These are phyloP conservation scores for Hipposideros armiger DNA, from an alignment of 2,113 vertebrate genomes.

Conservation along the genomic window DNA sequence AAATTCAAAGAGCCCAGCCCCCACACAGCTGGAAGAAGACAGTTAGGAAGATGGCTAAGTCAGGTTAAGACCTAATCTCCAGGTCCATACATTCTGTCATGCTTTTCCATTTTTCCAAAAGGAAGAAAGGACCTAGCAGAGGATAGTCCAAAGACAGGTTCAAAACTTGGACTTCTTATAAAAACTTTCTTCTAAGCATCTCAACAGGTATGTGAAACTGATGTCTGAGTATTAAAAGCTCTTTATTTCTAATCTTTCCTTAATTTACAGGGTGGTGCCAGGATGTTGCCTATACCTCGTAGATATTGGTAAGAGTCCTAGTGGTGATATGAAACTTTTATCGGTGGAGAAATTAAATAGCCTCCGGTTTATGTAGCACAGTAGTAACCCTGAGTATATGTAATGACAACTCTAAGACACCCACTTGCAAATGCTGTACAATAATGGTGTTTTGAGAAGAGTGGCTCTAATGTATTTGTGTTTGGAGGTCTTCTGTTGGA, in stretches of 20 bases:
- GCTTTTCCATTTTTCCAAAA: neutral
- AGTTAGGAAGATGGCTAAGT: neutral
- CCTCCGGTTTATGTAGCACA: neutral
- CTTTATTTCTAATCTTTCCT: slow-evolving; percentile 29
- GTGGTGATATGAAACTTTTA: neutral
- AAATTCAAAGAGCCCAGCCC: neutral
- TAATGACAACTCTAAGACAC: neutral
- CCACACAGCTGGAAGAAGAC: neutral
- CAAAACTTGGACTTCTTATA: neutral
- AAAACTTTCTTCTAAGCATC: neutral
- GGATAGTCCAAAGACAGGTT: neutral
- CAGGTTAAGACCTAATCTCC: neutral
- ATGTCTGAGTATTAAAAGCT: neutral
- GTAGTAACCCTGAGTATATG: neutral
- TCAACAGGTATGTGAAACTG: neutral
- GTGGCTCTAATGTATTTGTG: neutral
- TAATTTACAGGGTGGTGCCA: neutral
- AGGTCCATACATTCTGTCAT: neutral
- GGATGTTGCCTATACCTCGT: neutral
- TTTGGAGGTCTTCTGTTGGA: neutral
- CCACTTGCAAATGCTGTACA: neutral
- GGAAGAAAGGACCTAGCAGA: neutral
- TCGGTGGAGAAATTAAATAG: neutral
- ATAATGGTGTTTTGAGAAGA: slow-evolving; percentile 17
- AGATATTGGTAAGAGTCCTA: neutral